Conservation (phyloP, 2,888 invertebrate species). For the Cryptocheilus praepositus region DNA sequence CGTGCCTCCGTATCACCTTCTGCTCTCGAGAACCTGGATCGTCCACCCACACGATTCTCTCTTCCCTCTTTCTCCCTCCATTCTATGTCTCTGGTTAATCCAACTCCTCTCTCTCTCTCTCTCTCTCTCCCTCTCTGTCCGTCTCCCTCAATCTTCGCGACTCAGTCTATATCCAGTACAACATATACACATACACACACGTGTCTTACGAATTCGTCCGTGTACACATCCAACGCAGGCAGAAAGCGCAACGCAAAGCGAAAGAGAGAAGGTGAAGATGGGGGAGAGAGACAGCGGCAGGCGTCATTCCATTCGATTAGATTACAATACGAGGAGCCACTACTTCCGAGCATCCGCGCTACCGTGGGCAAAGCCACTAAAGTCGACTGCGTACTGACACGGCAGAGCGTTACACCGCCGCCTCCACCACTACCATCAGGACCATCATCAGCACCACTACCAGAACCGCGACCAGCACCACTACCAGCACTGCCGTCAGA, state of each 20-base stretch:
- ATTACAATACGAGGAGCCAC: constrained; percentile 58
- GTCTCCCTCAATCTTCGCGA: constrained; percentile 18
- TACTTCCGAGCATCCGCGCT: constrained; percentile 30
- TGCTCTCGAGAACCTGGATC: constrained; percentile 42
- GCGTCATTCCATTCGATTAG: constrained; percentile 61
- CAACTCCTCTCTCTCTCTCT: constrained; percentile 30
- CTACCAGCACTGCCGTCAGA: constrained; percentile 4
- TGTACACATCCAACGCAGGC: too few species aligned
- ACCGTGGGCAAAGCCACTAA: constrained; percentile 32
- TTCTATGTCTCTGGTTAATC: constrained; percentile 37
- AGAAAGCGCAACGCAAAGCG: neutral
- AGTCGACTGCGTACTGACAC: constrained; percentile 38
- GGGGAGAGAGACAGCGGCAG: constrained; percentile 30
- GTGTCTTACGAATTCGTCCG: too few species aligned
- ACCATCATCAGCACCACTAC: too few species aligned
- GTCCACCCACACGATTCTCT: constrained; percentile 45
- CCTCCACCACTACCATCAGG: neutral
- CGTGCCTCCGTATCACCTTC: constrained; percentile 56
- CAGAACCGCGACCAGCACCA: too few species aligned
- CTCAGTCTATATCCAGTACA: constrained; percentile 10
- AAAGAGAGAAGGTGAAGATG: constrained; percentile 9
- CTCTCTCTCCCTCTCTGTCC: constrained; percentile 40
- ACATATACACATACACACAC: too few species aligned
- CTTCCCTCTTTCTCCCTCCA: constrained; percentile 36
- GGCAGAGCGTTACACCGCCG: constrained; percentile 13